Conservation (phyloP, 2,113 vertebrate genomes). For the Cavia aperea region DNA sequence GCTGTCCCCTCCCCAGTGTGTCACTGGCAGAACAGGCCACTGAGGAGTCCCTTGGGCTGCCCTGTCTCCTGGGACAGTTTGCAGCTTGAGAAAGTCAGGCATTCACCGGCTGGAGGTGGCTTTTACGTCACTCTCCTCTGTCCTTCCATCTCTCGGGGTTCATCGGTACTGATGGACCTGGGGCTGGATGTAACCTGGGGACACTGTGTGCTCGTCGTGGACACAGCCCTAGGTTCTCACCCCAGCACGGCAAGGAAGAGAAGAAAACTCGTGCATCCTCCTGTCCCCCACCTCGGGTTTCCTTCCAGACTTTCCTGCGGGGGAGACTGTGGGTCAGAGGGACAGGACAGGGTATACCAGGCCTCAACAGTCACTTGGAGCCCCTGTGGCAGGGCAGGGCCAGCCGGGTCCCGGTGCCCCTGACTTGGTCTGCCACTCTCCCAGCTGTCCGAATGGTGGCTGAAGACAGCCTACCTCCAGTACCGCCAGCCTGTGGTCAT, state of each 20-base stretch:
- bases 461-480: slow-evolving; percentile 93
- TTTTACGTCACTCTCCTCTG: not conserved
- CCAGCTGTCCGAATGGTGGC: slow-evolving; percentile 97
- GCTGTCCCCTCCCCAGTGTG: too few relatives aligned
- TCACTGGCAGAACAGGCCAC: not conserved
- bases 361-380: not conserved
- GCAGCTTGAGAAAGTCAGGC: not conserved
- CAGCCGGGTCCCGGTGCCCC: not conserved
- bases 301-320: not conserved
- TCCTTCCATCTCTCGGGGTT: not conserved
- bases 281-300: not conserved
- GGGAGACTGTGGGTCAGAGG: not conserved
- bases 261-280: not conserved
- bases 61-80: not conserved
- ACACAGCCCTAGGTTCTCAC: not conserved
- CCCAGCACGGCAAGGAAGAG: not conserved
- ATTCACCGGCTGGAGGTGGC: not conserved
- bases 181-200: not conserved
- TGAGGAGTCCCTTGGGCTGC: not conserved
- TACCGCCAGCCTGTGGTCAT: slow-evolving; percentile 93
- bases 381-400: not conserved
- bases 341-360: not conserved
- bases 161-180: not conserved
- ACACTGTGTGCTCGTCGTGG: not conserved
- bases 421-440: slow-evolving; percentile 43